Evolutionary conservation across 2,888 invertebrate species (phyloP).

Genomic region (Belgica antarctica): DNA sequence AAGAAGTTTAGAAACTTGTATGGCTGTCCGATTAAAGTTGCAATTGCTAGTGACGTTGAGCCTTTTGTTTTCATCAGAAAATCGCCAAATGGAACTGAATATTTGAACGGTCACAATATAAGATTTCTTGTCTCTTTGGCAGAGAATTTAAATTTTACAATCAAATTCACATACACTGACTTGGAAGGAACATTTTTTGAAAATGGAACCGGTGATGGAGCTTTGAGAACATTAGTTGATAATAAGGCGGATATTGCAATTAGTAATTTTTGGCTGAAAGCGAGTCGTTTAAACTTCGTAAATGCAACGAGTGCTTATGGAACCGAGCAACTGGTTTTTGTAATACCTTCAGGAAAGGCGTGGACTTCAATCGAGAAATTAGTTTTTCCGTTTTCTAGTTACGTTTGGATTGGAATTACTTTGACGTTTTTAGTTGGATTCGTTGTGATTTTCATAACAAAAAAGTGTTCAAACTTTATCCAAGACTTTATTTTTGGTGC

Average conservation of each 20-base stretch:
- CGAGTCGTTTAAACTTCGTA: not conserved
- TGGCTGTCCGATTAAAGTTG: not conserved
- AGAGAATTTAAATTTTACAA: not conserved
- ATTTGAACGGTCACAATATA: not conserved
- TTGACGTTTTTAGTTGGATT: not conserved
- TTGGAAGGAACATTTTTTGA: not conserved
- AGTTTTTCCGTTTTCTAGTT: not conserved
- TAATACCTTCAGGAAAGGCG: not conserved
- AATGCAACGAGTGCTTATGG: slow-evolving; percentile 2
- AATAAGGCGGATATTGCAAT: not conserved
- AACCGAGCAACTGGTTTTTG: slow-evolving; percentile 1
- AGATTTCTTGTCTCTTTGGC: not conserved
- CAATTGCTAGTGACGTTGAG: not conserved
- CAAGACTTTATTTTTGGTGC: not conserved
- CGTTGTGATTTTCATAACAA: not conserved
- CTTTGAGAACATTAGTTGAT: not conserved
- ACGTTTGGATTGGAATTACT: slow-evolving; percentile 11
- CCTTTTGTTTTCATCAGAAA: not conserved
- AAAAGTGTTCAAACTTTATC: not conserved
- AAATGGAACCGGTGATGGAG: not conserved
- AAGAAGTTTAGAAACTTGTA: not conserved
- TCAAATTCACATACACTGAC: not conserved
- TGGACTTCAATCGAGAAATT: slow-evolving; percentile 24
- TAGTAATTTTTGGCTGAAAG: not conserved
- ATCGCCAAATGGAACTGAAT: not conserved